Base-by-base conservation (phyloP, 37 sponge, comb jelly and placozoan species). In the Cladorhizidae sp. region DNA sequence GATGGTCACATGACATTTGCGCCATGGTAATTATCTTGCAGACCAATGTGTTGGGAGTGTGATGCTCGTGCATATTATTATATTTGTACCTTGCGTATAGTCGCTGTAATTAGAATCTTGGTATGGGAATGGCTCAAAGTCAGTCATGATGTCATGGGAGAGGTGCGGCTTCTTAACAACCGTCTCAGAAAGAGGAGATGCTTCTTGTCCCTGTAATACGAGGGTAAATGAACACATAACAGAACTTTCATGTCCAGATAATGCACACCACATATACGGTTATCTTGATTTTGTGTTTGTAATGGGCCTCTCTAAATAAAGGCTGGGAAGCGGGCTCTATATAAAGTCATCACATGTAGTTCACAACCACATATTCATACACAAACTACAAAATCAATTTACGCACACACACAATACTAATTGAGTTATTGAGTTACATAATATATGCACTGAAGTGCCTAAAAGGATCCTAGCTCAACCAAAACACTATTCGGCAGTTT, bases 41-140 rank as follows among this genome's bases (percentile, higher is more conserved):
- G 49, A 45, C 5, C 5, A 5, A 45, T 45, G 49, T 45, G 49
- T 12, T 45, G 49, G 9, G 49, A 12, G 49, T 45, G 49, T 45
- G 49, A 45, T 45, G 9, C 49, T 45, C 5, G 9, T 9, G 9
- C 8, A 58, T 17, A 7, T 54, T n/a, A n/a, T n/a, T n/a, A n/a
- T n/a, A n/a, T n/a, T n/a, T n/a, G n/a, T n/a, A 74, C 74, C 59
- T 57, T 38, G 41, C 54, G 61, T 56, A 49, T 41, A 85, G 45
- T 85, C 79, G 21, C 52, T 63, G 67, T 64, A 84, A 25, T 84
- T 25, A 28, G 56, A 23, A 8, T 73, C 79, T 21, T 74, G 65
- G 40, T 83, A 83, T 26, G 74, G 67, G 55, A 83, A 83, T 31
- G 75, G 75, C 26, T 40, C 38, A 45, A 81, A 58, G 45, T 80